Conservation (phyloP, 2,888 invertebrate species). For the Lumbricus terrestris region DNA sequence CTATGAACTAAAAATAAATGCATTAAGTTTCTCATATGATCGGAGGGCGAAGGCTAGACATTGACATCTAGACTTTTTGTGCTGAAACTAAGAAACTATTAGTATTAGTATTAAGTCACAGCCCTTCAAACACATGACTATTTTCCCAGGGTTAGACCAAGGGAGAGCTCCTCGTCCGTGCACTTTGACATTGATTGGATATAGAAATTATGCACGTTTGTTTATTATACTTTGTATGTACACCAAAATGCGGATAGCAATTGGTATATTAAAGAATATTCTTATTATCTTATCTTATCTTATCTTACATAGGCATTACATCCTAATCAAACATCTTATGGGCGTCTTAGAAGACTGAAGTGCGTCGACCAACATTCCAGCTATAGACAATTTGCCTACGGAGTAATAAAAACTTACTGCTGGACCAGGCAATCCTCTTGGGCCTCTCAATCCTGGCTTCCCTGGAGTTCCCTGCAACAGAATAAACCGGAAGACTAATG, state of each 20-base stretch:
- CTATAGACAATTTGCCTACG: not conserved
- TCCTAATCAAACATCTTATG: not conserved
- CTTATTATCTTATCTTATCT: no score
- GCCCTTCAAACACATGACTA: not conserved
- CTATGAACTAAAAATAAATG: not conserved
- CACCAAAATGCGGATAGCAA: no score
- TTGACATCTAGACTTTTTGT: not conserved
- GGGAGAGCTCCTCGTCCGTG: no score
- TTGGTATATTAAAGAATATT: no score
- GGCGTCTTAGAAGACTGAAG: not conserved
- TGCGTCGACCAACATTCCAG: not conserved
- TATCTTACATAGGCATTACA: no score
- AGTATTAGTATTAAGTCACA: not conserved
- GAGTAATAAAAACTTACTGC: slow-evolving; percentile 18
- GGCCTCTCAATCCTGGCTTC: slow-evolving; percentile 13
- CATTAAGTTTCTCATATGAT: not conserved
- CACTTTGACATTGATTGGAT: no score
- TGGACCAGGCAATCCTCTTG: slow-evolving; percentile 26
- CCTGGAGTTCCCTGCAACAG: slow-evolving; percentile 22
- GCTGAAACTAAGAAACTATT: not conserved
- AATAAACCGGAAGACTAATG: slow-evolving; percentile 5
- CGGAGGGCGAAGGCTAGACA: not conserved
- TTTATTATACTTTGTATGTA: no score
- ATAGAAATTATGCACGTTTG: no score
- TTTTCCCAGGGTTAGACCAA: not conserved